Conservation (phyloP, 2,797 vertebrate species). For the Psittacula echo region DNA sequence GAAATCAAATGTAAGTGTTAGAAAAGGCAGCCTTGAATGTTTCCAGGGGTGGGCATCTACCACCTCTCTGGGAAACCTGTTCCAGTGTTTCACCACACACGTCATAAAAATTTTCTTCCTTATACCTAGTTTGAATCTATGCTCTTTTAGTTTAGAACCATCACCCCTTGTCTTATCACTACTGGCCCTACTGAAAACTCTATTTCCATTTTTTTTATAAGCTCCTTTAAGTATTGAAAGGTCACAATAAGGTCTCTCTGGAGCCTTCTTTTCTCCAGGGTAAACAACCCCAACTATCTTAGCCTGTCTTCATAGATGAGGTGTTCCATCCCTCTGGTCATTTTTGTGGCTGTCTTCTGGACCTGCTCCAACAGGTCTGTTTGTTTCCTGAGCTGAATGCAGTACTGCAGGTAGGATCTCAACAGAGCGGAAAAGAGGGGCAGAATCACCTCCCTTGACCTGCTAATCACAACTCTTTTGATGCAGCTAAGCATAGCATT, state of each 20-base stretch:
- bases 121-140: background rate
- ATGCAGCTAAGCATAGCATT: background rate
- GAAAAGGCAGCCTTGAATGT: background rate
- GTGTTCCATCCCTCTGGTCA: background rate
- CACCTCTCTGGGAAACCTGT: background rate
- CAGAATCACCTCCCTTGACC: background rate
- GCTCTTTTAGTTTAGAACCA: background rate
- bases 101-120: background rate
- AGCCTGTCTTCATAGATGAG: background rate
- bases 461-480: background rate
- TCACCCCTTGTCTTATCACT: accelerated
- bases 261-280: background rate
- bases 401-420: background rate
- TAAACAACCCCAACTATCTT: background rate
- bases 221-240: background rate
- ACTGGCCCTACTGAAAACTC: background rate
- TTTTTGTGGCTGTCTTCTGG: background rate
- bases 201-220: background rate
- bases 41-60: background rate
- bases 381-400: background rate
- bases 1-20: background rate
- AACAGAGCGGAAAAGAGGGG: background rate
- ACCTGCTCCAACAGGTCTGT: accelerated
- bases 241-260: accelerated
- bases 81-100: background rate